phyloP scores from a whole-genome alignment of 2,797 vertebrate genomes.

The Pterois miles region DNA sequence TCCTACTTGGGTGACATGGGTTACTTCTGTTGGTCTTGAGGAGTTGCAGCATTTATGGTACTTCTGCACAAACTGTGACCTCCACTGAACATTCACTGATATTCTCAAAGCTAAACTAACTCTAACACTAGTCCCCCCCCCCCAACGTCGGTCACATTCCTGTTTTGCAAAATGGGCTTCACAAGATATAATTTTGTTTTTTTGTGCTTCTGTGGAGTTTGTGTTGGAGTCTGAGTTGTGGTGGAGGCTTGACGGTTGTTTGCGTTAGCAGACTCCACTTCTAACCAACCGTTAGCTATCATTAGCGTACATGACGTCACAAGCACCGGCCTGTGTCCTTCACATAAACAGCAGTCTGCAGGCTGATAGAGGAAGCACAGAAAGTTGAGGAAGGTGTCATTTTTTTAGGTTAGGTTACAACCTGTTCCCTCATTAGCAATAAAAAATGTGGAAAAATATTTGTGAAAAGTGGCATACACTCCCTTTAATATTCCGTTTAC shows the following conservation, averaged over 20 bases:
- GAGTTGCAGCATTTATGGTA: neutral
- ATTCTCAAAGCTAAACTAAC: neutral
- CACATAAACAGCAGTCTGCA: no score
- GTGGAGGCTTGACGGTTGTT: no score
- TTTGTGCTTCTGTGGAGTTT: neutral
- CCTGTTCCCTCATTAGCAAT: no score
- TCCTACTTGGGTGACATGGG: neutral
- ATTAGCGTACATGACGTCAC: no score
- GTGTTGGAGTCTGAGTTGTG: no score
- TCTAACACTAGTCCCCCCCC: neutral
- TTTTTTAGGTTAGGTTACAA: no score
- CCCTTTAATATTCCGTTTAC: neutral
- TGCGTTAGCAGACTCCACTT: no score
- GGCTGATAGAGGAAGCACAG: no score
- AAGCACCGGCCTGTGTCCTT: no score
- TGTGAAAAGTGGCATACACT: no score
- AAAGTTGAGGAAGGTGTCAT: no score
- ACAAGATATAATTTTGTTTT: neutral
- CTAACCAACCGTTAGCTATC: no score
- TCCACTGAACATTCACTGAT: neutral
- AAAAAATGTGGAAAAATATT: fast-evolving
- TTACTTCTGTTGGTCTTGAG: neutral
- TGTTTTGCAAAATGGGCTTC: neutral
- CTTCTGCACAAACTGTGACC: neutral
- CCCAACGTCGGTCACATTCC: neutral